phyloP scores from a whole-genome alignment of 2,113 vertebrate genomes.

The Mobula hypostoma region DNA sequence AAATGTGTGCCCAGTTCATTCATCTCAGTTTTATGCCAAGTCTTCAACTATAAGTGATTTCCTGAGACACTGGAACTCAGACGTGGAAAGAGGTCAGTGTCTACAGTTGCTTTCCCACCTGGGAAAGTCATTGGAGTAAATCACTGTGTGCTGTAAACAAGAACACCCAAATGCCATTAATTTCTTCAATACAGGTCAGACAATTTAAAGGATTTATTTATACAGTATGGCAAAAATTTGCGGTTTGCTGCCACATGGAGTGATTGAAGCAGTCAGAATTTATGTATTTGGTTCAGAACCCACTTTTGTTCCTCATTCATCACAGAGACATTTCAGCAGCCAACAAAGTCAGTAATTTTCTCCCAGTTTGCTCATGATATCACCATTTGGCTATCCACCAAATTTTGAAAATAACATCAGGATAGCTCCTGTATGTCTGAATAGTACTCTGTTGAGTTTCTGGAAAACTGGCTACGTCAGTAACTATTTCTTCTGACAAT shows the following conservation, averaged over 20 bases:
- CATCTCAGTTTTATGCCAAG: not conserved
- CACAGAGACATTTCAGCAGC: not conserved
- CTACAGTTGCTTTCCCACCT: not conserved
- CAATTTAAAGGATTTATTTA: conserved; percentile 8
- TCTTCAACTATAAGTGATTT: not conserved
- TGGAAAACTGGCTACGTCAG: not conserved
- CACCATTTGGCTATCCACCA: not conserved
- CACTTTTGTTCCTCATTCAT: conserved; percentile 1
- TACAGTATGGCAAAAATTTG: not conserved
- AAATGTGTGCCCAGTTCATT: not conserved
- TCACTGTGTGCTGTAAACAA: not conserved
- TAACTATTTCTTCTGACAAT: not conserved
- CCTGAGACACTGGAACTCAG: not conserved
- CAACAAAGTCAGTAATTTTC: too few relatives aligned
- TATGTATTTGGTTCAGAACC: not conserved
- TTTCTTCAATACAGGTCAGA: not conserved
- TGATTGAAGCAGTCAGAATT: not conserved
- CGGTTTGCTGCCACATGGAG: not conserved
- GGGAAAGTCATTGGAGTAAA: not conserved
- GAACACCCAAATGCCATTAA: not conserved
- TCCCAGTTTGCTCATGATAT: not conserved
- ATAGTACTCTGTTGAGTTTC: not conserved
- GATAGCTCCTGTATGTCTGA: not conserved
- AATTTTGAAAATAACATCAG: not conserved
- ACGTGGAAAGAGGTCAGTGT: not conserved